phyloP scores from a whole-genome alignment of 2,113 vertebrate species.

The Scopus umbretta region DNA sequence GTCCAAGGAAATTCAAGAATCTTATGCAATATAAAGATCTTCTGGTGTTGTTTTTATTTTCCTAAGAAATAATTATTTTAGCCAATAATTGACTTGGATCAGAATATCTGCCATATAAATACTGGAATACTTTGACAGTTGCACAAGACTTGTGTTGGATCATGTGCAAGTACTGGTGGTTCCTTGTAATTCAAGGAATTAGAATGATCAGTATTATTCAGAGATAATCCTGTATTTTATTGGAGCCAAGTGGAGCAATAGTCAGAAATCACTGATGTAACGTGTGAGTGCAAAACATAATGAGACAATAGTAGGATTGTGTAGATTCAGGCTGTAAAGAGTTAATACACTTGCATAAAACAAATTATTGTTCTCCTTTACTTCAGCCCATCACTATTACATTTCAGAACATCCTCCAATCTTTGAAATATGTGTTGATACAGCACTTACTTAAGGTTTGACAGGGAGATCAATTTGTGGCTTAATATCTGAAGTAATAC shows the following conservation, averaged over 20 bases:
- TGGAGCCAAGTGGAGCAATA: not conserved
- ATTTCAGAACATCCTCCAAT: not conserved
- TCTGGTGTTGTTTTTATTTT: not conserved
- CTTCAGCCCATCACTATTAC: not conserved
- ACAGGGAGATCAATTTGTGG: slow-evolving; percentile 42
- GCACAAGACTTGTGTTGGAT: not conserved
- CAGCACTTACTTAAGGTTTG: not conserved
- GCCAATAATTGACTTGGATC: not conserved
- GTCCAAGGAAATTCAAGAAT: not conserved
- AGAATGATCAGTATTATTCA: not conserved
- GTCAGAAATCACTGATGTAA: not conserved
- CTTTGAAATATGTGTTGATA: not conserved
- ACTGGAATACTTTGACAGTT: not conserved
- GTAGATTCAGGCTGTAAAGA: not conserved
- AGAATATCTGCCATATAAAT: not conserved
- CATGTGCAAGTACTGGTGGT: not conserved
- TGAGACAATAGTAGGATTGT: not conserved
- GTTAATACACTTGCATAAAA: not conserved
- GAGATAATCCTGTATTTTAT: not conserved
- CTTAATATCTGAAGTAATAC: slow-evolving; percentile 22
- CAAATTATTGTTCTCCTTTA: not conserved
- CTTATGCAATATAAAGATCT: not conserved
- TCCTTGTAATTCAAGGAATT: not conserved
- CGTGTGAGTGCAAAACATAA: not conserved
- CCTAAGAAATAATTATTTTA: not conserved